Evolutionary conservation across 2,888 invertebrate species (phyloP).

Genomic region (Epirrhoe tristata): DNA sequence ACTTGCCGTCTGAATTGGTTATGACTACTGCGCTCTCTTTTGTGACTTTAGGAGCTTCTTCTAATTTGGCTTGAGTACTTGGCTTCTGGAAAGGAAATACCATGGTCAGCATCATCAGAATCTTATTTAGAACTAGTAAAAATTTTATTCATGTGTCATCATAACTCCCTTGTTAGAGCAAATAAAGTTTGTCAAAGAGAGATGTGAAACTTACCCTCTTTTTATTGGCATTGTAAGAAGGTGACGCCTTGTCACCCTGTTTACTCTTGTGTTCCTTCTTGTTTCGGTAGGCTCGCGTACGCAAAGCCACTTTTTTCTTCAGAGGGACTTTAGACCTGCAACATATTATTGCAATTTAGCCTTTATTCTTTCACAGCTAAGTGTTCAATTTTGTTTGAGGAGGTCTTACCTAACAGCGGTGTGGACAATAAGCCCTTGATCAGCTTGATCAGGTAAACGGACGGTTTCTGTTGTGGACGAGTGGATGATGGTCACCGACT

Average conservation of each 20-base stretch:
- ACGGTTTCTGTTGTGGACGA: slow-evolving; percentile 96
- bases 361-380: neutral
- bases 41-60: slow-evolving; percentile 69
- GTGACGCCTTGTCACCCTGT: slow-evolving; percentile 75
- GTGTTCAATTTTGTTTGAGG: neutral
- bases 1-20: slow-evolving; percentile 84
- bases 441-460: slow-evolving; percentile 91
- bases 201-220: slow-evolving; percentile 84
- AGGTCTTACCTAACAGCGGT: slow-evolving; percentile 88
- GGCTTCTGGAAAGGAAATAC: slow-evolving; percentile 65
- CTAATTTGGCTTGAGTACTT: slow-evolving; percentile 66
- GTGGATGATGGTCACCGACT: slow-evolving; percentile 95
- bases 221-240: slow-evolving; percentile 74
- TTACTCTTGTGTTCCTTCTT: slow-evolving; percentile 78
- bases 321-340: slow-evolving; percentile 93
- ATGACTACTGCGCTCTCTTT: slow-evolving; percentile 75
- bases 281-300: slow-evolving; percentile 85
- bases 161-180: too few relatives aligned
- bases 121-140: neutral
- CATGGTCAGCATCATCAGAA: neutral
- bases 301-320: slow-evolving; percentile 92
- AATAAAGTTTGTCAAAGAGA: too few relatives aligned
- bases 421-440: slow-evolving; percentile 91
- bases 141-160: too few relatives aligned
- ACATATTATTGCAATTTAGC: slow-evolving; percentile 31